These are phyloP conservation scores for Zygothrica quintamaculata DNA, from an alignment of 2,888 invertebrate genomes.

Conservation along the genomic window DNA sequence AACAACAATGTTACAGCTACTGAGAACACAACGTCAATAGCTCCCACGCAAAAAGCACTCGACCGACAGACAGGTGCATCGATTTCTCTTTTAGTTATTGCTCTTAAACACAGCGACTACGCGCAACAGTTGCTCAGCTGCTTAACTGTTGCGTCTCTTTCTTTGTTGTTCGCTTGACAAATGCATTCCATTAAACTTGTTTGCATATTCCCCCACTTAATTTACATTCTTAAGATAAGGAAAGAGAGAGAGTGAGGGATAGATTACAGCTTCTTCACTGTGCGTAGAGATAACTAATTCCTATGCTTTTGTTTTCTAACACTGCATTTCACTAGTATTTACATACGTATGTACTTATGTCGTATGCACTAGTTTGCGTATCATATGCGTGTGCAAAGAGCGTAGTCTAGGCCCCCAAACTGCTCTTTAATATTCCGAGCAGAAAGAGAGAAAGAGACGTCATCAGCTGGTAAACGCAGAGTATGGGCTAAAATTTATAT, in stretches of 20 bases:
- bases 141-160: constrained; percentile 43
- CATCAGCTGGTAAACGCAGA: constrained; percentile 51
- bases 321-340: constrained; percentile 22
- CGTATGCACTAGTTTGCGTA: constrained; percentile 18
- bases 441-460: constrained; percentile 30
- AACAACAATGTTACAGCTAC: background rate
- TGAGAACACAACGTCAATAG: constrained; percentile 11
- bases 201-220: constrained; percentile 2
- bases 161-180: constrained; percentile 11
- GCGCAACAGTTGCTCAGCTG: constrained; percentile 47
- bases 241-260: background rate
- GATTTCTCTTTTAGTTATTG: constrained; percentile 35
- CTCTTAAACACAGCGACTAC: constrained; percentile 38
- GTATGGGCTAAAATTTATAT: constrained; percentile 66
- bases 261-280: background rate
- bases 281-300: constrained; percentile 37
- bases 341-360: constrained; percentile 8
- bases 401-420: constrained; percentile 11
- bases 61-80: constrained; percentile 28
- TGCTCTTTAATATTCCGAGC: constrained; percentile 33
- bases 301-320: constrained; percentile 23
- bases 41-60: constrained; percentile 28
- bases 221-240: constrained; percentile 1
- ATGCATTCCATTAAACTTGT: constrained; percentile 28
- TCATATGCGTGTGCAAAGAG: constrained; percentile 41